These are phyloP conservation scores for Toxotes chatareus DNA, from an alignment of 2,113 vertebrate species.

Conservation along the genomic window DNA sequence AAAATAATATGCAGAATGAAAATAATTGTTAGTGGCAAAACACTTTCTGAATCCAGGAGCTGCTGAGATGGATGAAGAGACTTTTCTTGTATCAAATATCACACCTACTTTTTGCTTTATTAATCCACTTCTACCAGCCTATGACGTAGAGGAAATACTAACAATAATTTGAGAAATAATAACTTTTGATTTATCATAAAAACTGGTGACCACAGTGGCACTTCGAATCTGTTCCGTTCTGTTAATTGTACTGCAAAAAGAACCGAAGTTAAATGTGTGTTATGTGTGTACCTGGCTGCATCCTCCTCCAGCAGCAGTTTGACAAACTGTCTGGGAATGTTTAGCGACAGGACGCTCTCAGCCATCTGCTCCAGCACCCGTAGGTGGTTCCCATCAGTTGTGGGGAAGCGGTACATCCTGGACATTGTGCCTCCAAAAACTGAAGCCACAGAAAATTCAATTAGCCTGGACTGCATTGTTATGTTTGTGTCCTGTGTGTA, in stretches of 20 bases:
- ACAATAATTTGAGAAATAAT: no score
- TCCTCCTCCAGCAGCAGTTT: slow-evolving; percentile 97
- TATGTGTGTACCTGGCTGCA: slow-evolving; percentile 86
- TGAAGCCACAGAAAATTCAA: slow-evolving; percentile 57
- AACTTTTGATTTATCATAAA: no score
- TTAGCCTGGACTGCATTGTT: background rate
- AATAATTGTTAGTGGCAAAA: background rate
- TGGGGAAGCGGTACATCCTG: slow-evolving; percentile 97
- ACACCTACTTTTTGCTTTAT: no score
- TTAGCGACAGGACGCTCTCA: slow-evolving; percentile 92
- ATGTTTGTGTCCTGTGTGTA: background rate
- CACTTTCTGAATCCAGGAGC: no score
- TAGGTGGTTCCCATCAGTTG: slow-evolving; percentile 94
- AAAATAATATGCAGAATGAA: background rate
- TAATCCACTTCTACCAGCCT: no score
- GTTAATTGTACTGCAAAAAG: background rate
- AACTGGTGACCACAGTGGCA: background rate
- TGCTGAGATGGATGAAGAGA: no score
- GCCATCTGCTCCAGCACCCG: slow-evolving; percentile 99
- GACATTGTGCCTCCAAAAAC: slow-evolving; percentile 98
- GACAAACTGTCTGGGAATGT: slow-evolving; percentile 95
- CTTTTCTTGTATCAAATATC: no score
- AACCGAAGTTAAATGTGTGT: background rate
- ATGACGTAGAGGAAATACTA: no score
- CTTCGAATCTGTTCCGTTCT: background rate